Evolutionary conservation across 2,797 vertebrate species (phyloP), one percentile per base, ranked within the genome.

Genomic region (Enteromius fasciolatus): DNA sequence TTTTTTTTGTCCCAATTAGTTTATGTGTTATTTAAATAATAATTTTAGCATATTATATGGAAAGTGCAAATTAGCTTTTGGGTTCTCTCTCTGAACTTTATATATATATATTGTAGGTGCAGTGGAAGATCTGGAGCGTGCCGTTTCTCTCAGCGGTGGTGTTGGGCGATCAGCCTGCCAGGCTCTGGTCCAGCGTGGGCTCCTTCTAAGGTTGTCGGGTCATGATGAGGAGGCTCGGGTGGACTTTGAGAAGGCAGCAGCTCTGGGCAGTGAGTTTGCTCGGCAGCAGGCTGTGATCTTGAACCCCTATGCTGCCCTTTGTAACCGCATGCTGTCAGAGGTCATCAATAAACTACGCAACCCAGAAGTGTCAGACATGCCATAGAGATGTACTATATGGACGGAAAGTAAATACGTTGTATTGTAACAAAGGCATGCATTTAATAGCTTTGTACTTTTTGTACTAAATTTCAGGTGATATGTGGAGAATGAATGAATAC

Each of bases 271-370:
- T 28, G 81, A 91, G 64, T 99, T 98, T 23, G 98, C 97, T 28
- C 93, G 91, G n/a, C 95, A 89, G 73, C 97, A 98, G 92, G 93
- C 96, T 3, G 94, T 95, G 78, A 87, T 89, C 44, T 93, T 98
- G 15, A 99, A 99, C 88, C 98, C 98, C 0, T 99, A 99, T 1
- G 94, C 98, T 0, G 98, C 98, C 0, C 95, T 99, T 68, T 99
- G 98, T 92, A 99, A 99, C 92, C 96, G 95, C 85, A 98, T 98
- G 98, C 93, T 99, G 83, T 89, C 94, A 0, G 93, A 97, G 87
- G 94, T 98, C 89, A 93, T 99, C 89, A 88, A 91, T 78, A 95
- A 94, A 82, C 90, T 98, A 73, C 92, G 93, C 41, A 93, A 95
- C 76, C 95, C 96, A 0, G 74, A 90, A 0, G 11, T 73, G 48